Percentiles rank a stretch among this genome's conserved stretches.
phyloP scores from a whole-genome alignment of 2,888 invertebrate genomes.

The Prenolepis imparis region DNA sequence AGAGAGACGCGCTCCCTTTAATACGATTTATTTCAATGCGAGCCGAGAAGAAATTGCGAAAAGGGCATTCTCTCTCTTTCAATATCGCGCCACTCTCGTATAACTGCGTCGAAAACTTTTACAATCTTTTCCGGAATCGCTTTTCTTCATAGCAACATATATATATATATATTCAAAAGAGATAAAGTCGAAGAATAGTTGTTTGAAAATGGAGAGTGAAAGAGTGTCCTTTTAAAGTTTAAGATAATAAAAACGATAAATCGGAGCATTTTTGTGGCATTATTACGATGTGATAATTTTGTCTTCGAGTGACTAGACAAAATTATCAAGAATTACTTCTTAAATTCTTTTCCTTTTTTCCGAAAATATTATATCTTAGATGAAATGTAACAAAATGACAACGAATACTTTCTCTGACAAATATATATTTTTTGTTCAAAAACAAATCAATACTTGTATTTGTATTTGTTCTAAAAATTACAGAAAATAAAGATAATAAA shows the following conservation, averaged over 20 bases:
- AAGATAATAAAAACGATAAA: conserved; percentile 3
- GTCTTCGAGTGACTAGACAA: neutral
- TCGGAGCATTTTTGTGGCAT: neutral
- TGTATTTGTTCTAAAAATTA: too few relatives aligned
- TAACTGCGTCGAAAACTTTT: neutral
- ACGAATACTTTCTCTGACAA: too few relatives aligned
- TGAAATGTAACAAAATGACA: too few relatives aligned
- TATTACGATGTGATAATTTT: too few relatives aligned
- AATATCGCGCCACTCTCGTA: neutral
- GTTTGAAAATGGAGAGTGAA: neutral
- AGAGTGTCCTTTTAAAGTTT: neutral
- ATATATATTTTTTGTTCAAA: too few relatives aligned
- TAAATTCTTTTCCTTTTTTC: too few relatives aligned
- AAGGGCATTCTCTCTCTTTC: neutral
- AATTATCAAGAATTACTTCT: neutral
- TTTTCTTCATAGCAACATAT: neutral
- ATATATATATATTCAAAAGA: neutral
- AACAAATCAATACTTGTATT: too few relatives aligned
- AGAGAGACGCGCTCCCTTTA: neutral
- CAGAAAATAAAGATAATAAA: too few relatives aligned
- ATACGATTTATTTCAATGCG: neutral
- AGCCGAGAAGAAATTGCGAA: neutral
- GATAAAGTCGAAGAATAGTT: neutral
- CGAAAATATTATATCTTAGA: too few relatives aligned
- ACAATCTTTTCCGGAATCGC: neutral